Evolutionary conservation across 1,140 invertebrate genomes (phyloP).

Genomic region (Drosophila subobscura): DNA sequence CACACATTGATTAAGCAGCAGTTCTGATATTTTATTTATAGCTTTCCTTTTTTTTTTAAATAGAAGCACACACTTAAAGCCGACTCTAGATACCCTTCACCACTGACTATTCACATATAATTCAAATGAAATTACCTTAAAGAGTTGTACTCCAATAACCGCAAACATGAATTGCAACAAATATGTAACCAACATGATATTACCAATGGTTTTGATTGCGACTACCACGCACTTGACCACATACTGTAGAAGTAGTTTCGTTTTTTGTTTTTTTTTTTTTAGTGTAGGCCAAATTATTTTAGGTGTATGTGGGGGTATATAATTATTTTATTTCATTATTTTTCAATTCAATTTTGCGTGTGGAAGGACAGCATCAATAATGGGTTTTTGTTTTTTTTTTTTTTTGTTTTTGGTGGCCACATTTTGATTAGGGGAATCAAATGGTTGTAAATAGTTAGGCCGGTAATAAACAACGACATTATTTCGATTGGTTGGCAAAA

Average conservation of each 20-base stretch:
- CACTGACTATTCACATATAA: conserved; percentile 54
- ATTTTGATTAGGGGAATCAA: conserved; percentile 63
- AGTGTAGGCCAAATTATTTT: conserved; percentile 54
- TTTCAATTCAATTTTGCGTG: conserved; percentile 24
- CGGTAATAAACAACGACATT: conserved; percentile 40
- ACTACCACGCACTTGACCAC: conserved; percentile 99
- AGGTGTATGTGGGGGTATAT: conserved; percentile 15
- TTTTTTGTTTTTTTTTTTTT: conserved; percentile 43
- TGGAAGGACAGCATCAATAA: conserved; percentile 55
- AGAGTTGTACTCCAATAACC: conserved; percentile 99
- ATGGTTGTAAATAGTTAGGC: conserved; percentile 45
- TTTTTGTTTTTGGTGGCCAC: conserved; percentile 50
- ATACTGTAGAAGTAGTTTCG: conserved; percentile 87
- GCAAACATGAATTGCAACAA: conserved; percentile 99
- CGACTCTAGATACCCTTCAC: conserved; percentile 62
- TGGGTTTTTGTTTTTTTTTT: conserved; percentile 27
- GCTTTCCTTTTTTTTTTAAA: conserved; percentile 35
- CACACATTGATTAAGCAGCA: conserved; percentile 64
- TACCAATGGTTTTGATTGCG: conserved; percentile 99
- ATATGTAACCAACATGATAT: conserved; percentile 99
- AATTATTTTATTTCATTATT: conserved; percentile 4
- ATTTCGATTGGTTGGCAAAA: conserved; percentile 55
- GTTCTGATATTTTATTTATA: conserved; percentile 17
- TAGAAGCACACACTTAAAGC: conserved; percentile 74
- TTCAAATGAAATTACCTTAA: conserved; percentile 92